Conservation (phyloP, 37 sponge, comb jelly and placozoan genomes). For the Chondrilla cf. caribensis region DNA sequence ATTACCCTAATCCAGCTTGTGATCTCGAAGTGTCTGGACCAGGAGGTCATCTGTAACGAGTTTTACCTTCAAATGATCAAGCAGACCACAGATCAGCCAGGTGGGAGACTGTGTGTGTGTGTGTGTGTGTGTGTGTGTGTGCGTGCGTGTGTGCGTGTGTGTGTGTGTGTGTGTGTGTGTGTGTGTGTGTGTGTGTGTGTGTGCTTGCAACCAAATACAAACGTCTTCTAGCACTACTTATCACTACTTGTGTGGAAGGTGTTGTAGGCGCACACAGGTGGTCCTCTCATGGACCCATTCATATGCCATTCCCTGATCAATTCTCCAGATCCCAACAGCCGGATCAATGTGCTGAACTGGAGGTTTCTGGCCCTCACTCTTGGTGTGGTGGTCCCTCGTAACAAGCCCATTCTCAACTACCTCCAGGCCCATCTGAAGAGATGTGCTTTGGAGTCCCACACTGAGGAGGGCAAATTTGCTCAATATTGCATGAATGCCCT, state of each 20-base stretch:
- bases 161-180: background rate
- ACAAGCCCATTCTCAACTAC: conserved; percentile 80
- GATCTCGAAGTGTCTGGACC: conserved; percentile 88
- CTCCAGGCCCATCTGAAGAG: conserved; percentile 78
- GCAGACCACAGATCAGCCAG: conserved; percentile 97
- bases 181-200: no score
- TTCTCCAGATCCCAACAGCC: conserved; percentile 81
- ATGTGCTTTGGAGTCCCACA: conserved; percentile 73
- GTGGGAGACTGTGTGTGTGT: conserved; percentile 10
- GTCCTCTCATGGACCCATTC: no score
- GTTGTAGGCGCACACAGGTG: no score
- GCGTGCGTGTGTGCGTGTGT: background rate
- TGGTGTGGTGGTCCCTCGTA: conserved; percentile 88
- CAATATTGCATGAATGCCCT: conserved; percentile 75
- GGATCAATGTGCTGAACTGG: conserved; percentile 95
- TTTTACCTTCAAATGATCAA: conserved; percentile 93
- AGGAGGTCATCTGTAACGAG: conserved; percentile 92
- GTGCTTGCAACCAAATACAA: no score
- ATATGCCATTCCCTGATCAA: no score
- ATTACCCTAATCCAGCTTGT: conserved; percentile 80
- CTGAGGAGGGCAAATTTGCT: conserved; percentile 92
- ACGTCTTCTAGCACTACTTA: no score
- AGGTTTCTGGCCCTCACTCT: conserved; percentile 68
- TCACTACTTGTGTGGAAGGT: no score
- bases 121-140: background rate